Evolutionary conservation across 1,140 invertebrate genomes (phyloP), one percentile per base, ranked within the genome.

Genomic region (Bombus turneri): DNA sequence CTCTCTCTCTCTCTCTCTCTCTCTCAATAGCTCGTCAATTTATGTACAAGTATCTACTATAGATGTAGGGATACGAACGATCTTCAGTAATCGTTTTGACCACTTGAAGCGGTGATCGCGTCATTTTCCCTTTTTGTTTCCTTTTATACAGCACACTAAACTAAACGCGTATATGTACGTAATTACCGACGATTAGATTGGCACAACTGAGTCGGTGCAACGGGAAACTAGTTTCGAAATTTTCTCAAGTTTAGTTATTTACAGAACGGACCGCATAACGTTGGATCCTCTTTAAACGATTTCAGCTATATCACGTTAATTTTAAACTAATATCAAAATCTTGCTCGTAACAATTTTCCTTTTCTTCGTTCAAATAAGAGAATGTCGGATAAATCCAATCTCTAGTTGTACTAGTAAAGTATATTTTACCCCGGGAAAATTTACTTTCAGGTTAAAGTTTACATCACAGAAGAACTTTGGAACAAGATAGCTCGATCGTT

Each of bases 391-490:
- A 83, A 66, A 83, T 47, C 22, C 6, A 39, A 77, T 41, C n/a
- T 34, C n/a, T 57, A 31, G 31, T 68, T 43, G 57, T 3, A 68
- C 68, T 62, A 28, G 69, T 1, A 77, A 15, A 47, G 73, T 6
- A 74, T 74, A 74, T 34, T n/a, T 47, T 25, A n/a, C 31, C 31
- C 28, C 28, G 34, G 62, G 12, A 53, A 22, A 83, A 69, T 77
- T 77, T 34, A 83, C 62, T n/a, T 76, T 76, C 41, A n/a, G 57
- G 81, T 62, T 69, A 69, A 83, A 31, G 62, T 76, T 77, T 68
- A 77, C 81, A 83, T 83, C 81, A 83, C 81, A 77, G 81, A 83
- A 83, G 5, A 77, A 77, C 81, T 83, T 83, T 83, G 73, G 73
- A 83, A 83, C 77, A 57, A 68, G 69, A 83, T 53, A 69, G 18